phyloP scores from a whole-genome alignment of 1,140 invertebrate genomes.

The Drosophila triauraria region DNA sequence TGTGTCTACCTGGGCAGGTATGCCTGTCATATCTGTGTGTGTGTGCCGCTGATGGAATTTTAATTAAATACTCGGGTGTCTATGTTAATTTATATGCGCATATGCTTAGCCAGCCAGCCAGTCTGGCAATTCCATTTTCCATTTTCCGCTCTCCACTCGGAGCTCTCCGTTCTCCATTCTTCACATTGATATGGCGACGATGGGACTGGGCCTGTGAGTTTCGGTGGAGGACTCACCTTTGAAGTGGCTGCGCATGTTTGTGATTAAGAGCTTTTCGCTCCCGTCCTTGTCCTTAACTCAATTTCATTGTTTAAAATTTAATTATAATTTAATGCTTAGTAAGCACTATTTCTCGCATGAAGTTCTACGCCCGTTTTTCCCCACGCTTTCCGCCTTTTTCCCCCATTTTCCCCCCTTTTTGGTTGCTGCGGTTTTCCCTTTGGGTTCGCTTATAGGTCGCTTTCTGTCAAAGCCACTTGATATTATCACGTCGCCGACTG shows the following conservation, averaged over 20 bases:
- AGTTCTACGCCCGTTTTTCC: conserved; percentile 4
- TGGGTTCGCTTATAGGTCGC: conserved; percentile 18
- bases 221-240: conserved; percentile 47
- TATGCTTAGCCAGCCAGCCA: conserved; percentile 70
- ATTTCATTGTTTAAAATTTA: conserved; percentile 83
- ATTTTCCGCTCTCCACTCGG: conserved; percentile 14
- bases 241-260: conserved; percentile 80
- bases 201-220: conserved; percentile 4
- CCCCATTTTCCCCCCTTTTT: neutral
- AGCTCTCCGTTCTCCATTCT: conserved; percentile 4
- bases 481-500: conserved; percentile 65
- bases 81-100: conserved; percentile 84
- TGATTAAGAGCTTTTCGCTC: conserved; percentile 76
- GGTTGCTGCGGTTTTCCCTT: conserved; percentile 58
- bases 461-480: conserved; percentile 74
- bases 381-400: neutral
- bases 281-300: conserved; percentile 57
- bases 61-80: conserved; percentile 83
- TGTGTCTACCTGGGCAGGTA: conserved; percentile 48
- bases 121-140: conserved; percentile 49
- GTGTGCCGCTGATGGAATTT: conserved; percentile 74
- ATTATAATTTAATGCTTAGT: conserved; percentile 84
- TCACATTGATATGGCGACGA: conserved; percentile 62
- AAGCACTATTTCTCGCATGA: conserved; percentile 73
- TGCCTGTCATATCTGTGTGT: conserved; percentile 38